Evolutionary conservation across 1,140 invertebrate genomes (phyloP), one percentile per base, ranked within the genome.

Genomic region (Temnothorax longispinosus): DNA sequence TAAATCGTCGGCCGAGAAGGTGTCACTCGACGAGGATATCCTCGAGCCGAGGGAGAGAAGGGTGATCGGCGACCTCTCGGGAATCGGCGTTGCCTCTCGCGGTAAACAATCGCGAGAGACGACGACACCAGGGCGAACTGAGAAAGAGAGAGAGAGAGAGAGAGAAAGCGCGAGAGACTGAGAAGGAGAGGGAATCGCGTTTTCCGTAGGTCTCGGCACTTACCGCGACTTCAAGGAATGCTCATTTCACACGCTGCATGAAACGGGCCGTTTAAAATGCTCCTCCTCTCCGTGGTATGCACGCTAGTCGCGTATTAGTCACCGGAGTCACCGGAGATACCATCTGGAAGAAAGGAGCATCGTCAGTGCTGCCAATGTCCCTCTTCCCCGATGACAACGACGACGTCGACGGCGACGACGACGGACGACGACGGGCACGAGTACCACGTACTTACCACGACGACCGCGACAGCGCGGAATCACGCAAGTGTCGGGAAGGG

Each of bases 321-420:
- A 90, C 88, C 81, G 89, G 65, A 90, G 85, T 84, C 72, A 89
- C 88, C 82, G 89, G 65, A 90, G 85, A 87, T 81, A 90, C 88
- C 89, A 90, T 90, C 88, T 89, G 88, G 88, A 89, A 89, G 88
- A 89, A 89, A 88, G 87, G 74, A 89, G 88, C 88, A 87, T 74
- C 88, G 78, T 81, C 80, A 89, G 76, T 82, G 88, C 7, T 86
- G 74, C 88, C 87, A 89, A 89, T 76, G 41, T 54, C 27, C 18
- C 21, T 60, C 35, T 13, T 13, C 13, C 44, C 41, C 8, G 44
- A 44, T 10, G 47, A 47, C 38, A 3, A 41, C 27, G 13, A 71
- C 67, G 7, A 52, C 41, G 44, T 0, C 27, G 44, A 27, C 71
- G 32, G 54, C 47, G 52, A 56, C 71, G n/a, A 67, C 64, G 71